Evolutionary conservation across 2,888 invertebrate genomes (phyloP), one percentile per base, ranked within the genome.

Genomic region (Tetragnatha montana): DNA sequence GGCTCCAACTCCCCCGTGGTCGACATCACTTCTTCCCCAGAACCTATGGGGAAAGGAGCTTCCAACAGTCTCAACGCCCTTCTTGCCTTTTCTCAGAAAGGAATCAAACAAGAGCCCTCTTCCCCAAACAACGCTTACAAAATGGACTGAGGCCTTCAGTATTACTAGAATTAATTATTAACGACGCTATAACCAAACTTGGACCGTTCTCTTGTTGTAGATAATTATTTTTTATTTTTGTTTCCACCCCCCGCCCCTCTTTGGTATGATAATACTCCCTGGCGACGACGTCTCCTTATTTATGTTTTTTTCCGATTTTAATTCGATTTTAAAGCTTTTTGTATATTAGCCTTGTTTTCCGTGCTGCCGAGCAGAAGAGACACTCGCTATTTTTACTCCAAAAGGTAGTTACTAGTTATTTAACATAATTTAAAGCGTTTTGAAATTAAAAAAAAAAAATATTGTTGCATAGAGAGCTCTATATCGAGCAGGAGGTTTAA

Each of bases 21-120:
- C 78, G 89, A 89, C 70, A 89, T 89, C 79, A 86, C 85, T 80
- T 87, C 87, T 87, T 90, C 90, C 81, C 86, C 86, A 79, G 89
- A 87, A 60, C 89, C 89, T 82, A 89, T 86, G 81, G 89, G 89
- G 22, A 91, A 88, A 82, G 85, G 85, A 85, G 75, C 91, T 87
- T 87, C 88, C 73, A 91, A 91, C 81, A 91, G 91, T 81, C 84
- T 91, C 21, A 91, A 91, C 76, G 91, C 91, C 81, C 87, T 91
- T 68, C 91, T 91, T 70, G 91, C 91, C 87, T 89, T 91, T 87
- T 91, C 91, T 22, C 91, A 91, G 81, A 91, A 91, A 87, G 91
- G 91, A 78, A 89, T 91, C 87, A 91, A 91, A 87, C 91, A 91
- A 89, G 91, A 91, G 84, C 90, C 90, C 82, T 83, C 87, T 74